Base-by-base conservation (phyloP, 2,888 invertebrate species). In the Drosophila bunnanda region DNA sequence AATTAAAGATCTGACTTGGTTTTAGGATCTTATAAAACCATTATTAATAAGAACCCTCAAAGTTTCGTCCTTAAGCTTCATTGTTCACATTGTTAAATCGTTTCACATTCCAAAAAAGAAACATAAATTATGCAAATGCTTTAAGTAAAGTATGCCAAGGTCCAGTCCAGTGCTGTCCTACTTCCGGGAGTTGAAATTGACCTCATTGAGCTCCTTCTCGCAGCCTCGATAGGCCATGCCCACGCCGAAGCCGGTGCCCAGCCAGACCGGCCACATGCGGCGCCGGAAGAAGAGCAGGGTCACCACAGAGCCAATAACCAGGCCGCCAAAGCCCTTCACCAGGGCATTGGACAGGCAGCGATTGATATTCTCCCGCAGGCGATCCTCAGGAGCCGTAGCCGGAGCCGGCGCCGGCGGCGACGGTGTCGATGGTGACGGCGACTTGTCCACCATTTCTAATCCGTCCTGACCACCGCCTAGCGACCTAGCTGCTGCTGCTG, bases 181-280 rank as follows among this genome's bases (percentile, higher is more conserved):
- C 39, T 60, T 41, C 13, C 15, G 22, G 10, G n/a, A 22, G 7
- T 13, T n/a, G 8, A 38, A 79, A 43, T 85, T 85, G 12, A 71
- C 48, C 2, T 69, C 64, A 22, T 84, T 79, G 53, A 84, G 28
- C 17, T 80, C 79, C 66, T 75, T 83, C 36, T 84, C 84, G 43
- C 84, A 88, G 5, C 80, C 76, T 50, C 80, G 76, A 38, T 88
- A 89, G 55, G 87, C 84, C 36, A 84, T 57, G 17, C 89, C 89
- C 17, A 82, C 44, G 17, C 89, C 89, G 15, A 88, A 86, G 22
- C 88, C 85, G 12, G 85, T 65, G 15, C 89, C 90, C 39, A 90
- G 22, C 36, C 81, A 55, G 10, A 86, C 68, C 2, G 89, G 91
- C 83, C 85, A 91, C 8, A 70, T 55, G 12, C 82, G 82, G 4